Evolutionary conservation across 1,140 invertebrate species (phyloP).

Genomic region (Centruroides vittatus): DNA sequence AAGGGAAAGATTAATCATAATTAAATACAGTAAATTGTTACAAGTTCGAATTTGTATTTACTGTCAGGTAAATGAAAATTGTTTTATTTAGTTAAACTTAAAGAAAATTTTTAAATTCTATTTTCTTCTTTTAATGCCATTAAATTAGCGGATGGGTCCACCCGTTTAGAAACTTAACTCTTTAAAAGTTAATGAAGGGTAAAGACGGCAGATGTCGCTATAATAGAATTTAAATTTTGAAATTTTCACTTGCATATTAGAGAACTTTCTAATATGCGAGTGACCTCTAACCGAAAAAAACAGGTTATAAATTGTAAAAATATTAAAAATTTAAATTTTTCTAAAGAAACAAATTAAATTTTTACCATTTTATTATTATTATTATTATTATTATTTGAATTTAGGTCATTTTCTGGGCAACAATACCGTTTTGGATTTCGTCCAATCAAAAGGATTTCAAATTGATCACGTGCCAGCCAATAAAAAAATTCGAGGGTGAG

Average conservation of each 20-base stretch:
- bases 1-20: no score
- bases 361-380: not conserved
- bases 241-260: not conserved
- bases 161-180: no score
- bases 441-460: conserved; percentile 27
- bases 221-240: not conserved
- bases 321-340: no score
- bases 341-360: not conserved
- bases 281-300: not conserved
- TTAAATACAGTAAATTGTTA: no score
- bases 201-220: not conserved
- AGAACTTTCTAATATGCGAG: not conserved
- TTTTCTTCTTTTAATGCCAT: no score
- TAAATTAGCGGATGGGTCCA: no score
- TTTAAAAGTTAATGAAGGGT: not conserved
- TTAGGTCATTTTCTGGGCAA: conserved; percentile 39
- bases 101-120: no score
- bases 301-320: not conserved
- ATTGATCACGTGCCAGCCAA: conserved; percentile 29
- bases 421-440: conserved; percentile 34
- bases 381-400: conserved; percentile 12
- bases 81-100: no score
- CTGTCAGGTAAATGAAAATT: no score
- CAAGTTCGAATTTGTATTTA: no score
- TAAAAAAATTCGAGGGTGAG: conserved; percentile 16